Evolutionary conservation across 2,888 invertebrate species (phyloP), one percentile per base, ranked within the genome.

Genomic region (Eristalinus aeneus): DNA sequence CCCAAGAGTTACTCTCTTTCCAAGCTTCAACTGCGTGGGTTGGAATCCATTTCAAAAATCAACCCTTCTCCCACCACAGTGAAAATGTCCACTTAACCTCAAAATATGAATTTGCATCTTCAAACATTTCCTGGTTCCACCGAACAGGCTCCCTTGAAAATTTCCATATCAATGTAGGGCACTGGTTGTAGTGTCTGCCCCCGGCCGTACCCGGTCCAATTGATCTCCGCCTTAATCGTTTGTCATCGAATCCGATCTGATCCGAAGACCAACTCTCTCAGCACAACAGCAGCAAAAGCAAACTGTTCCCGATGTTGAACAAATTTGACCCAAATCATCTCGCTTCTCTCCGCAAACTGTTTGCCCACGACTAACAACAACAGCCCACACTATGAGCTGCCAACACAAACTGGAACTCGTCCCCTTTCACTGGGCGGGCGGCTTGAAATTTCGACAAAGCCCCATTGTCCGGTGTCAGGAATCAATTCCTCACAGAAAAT

Each of bases 401-500:
- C 34, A 4, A 4, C 39, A 39, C 39, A 39, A 39, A 39, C 12
- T 2, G 4, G 39, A 16, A 6, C 46, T 46, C 46, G 6, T n/a
- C 46, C 1, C 46, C 46, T 16, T 16, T 46, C 46, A 6, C 16
- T 39, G 5, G n/a, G 1, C n/a, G 39, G 6, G n/a, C n/a, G 39
- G n/a, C 1, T 39, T 39, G n/a, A 39, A 39, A 39, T 39, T 39
- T 16, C 23, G 23, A 56, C 23, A 1, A 23, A 56, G 5, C 23
- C 8, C 56, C 56, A 56, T 23, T 56, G 56, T 56, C 56, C 12
- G 56, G 56, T 56, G 12, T 1, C 23, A 22, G 56, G 23, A 56
- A 23, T 27, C 23, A 56, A 56, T 23, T 56, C 12, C 56, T 56
- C 56, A 23, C 56, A 11, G 12, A 76, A 76, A 76, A 76, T n/a